These are phyloP conservation scores for Clivina fossor DNA, from an alignment of 2,888 invertebrate genomes.

Conservation along the genomic window DNA sequence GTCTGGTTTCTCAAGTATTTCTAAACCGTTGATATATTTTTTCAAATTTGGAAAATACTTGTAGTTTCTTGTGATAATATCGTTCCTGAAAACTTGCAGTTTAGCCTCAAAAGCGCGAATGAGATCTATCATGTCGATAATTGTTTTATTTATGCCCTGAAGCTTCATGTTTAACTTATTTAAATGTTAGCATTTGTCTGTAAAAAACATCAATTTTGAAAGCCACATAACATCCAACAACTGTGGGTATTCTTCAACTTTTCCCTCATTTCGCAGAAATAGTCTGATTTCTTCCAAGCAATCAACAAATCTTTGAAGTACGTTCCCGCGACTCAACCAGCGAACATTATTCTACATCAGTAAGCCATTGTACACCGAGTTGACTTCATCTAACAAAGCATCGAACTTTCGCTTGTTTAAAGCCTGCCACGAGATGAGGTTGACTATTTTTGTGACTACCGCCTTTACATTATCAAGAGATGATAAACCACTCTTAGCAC, in stretches of 20 bases:
- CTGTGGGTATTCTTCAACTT: constrained; percentile 29
- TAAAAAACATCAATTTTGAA: constrained; percentile 43
- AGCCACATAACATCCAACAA: constrained; percentile 38
- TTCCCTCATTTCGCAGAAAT: constrained; percentile 31
- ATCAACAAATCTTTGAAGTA: constrained; percentile 44
- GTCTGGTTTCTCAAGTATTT: constrained; percentile 29
- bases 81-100: constrained; percentile 37
- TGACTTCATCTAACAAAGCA: constrained; percentile 44
- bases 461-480: constrained; percentile 41
- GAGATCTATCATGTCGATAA: constrained; percentile 40
- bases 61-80: constrained; percentile 29
- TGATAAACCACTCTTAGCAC: constrained; percentile 41
- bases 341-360: constrained; percentile 43
- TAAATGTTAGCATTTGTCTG: constrained; percentile 36
- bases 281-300: constrained; percentile 38
- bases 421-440: constrained; percentile 40
- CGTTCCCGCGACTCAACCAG: constrained; percentile 43
- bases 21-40: constrained; percentile 23
- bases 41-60: constrained; percentile 31
- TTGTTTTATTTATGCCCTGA: constrained; percentile 31
- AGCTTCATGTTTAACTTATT: constrained; percentile 33
- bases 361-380: constrained; percentile 43
- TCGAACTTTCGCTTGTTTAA: constrained; percentile 44
- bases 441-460: constrained; percentile 40
- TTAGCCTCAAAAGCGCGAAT: constrained; percentile 42